A percentile compares a stretch with the other conserved stretches of the same genome.
Conservation (phyloP, 1,140 invertebrate genomes). For the Macrostomum lignano region DNA sequence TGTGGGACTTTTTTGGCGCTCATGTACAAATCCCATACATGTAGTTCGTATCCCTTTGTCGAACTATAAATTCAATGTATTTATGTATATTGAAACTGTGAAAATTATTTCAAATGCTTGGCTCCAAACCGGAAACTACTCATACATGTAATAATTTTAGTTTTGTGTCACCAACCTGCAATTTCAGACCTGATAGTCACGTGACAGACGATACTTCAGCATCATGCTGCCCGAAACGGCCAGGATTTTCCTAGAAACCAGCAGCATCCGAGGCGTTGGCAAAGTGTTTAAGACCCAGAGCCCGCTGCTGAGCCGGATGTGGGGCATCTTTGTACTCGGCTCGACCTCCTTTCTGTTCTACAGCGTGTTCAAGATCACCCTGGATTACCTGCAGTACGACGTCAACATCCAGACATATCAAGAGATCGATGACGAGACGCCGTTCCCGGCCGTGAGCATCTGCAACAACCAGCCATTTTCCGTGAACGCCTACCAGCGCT, state of each 20-base stretch:
- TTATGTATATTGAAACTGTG: too few species aligned
- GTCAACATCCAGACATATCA: conserved; percentile 6
- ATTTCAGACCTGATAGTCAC: too few species aligned
- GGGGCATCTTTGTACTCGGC: conserved; percentile 1
- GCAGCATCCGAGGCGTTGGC: conserved; percentile 3
- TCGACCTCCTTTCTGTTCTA: conserved; percentile 1
- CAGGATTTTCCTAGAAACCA: not conserved
- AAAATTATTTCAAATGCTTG: too few species aligned
- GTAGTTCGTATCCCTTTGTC: too few species aligned
- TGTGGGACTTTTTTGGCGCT: too few species aligned
- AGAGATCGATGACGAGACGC: conserved; percentile 1
- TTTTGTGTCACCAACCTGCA: too few species aligned
- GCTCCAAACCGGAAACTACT: too few species aligned
- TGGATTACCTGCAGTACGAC: conserved; percentile 1
- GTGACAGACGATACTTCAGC: too few species aligned
- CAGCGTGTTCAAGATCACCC: not conserved
- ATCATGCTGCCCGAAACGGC: too few species aligned
- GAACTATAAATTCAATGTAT: too few species aligned
- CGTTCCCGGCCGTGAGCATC: conserved; percentile 2
- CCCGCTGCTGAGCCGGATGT: not conserved
- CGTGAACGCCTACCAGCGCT: not conserved
- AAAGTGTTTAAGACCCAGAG: conserved; percentile 3
- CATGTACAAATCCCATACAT: too few species aligned
- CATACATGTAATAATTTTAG: too few species aligned
- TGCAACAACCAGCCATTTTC: conserved; percentile 6